Evolutionary conservation across 2,888 invertebrate genomes (phyloP).

Genomic region (Drosophila siamana): DNA sequence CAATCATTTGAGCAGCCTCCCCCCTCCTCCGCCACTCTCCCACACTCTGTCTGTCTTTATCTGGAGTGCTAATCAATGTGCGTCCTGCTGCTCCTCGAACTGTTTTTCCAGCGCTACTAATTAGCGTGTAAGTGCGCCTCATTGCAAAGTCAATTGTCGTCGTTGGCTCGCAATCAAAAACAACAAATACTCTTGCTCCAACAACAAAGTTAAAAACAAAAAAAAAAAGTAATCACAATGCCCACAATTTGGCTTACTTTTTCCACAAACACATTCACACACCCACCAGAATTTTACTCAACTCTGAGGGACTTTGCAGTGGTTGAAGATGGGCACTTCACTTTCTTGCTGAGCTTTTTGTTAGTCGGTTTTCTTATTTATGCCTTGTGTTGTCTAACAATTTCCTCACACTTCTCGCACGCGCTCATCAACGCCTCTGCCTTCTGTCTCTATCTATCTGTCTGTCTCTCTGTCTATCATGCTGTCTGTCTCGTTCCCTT

Average conservation of each 20-base stretch:
- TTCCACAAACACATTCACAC: neutral
- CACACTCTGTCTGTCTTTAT: neutral
- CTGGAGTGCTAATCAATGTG: conserved; percentile 56
- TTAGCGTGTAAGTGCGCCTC: conserved; percentile 63
- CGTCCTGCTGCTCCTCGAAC: conserved; percentile 33
- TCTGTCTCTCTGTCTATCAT: neutral
- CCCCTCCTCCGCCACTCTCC: neutral
- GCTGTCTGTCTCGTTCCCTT: conserved; percentile 9
- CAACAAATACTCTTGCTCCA: neutral
- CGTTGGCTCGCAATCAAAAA: conserved; percentile 10
- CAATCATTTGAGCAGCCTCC: conserved; percentile 66
- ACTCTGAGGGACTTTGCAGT: conserved; percentile 9
- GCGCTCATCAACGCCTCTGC: conserved; percentile 64
- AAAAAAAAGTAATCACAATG: conserved; percentile 20
- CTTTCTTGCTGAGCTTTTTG: conserved; percentile 38
- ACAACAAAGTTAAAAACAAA: too few relatives aligned
- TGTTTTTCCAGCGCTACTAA: conserved; percentile 56
- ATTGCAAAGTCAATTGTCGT: conserved; percentile 64
- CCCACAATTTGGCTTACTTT: conserved; percentile 24
- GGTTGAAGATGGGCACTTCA: conserved; percentile 45
- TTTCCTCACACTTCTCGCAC: conserved; percentile 64
- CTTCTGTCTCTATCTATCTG: neutral
- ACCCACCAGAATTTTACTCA: neutral
- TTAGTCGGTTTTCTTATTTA: conserved; percentile 59
- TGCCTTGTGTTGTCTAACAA: conserved; percentile 74